Evolutionary conservation across 2,888 invertebrate species (phyloP), one percentile per base, ranked within the genome.

Genomic region (Megaustenia siamemsis): DNA sequence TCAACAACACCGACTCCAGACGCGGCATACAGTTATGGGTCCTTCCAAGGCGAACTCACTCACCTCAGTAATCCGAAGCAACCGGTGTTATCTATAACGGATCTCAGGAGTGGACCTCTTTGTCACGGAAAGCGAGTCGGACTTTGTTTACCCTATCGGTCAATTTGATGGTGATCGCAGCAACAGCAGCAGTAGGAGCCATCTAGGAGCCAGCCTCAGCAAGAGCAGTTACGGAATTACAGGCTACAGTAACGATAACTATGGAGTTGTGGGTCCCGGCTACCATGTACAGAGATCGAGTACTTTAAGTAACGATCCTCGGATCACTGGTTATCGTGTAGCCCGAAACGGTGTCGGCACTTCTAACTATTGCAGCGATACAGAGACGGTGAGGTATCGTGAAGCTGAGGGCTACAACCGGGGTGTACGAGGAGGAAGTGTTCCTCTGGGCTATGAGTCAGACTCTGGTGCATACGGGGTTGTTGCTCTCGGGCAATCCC

Each of bases 391-490:
- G 71, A 28, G 45, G 28, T 43, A 45, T 21, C 69, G 43, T 0
- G 69, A 71, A 24, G 12, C 1, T 8, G 43, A 24, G 0, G 43
- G 38, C 1, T 75, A 82, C 38, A 45, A 38, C 21, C 63, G 82
- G 5, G 18, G 49, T 49, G n/a, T 35, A 1, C 60, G 82, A 45
- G 82, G 45, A n/a, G 82, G 82, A 3, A 82, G 82, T 45, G 63
- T 82, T 15, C 75, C 76, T 21, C 45, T 76, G 24, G 82, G 76
- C 8, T 83, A 83, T 56, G 82, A 76, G 45, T 83, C 82, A 0
- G 82, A 83, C n/a, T 76, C 76, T n/a, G 75, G 73, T 5, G 68
- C 45, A 6, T 83, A 83, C 49, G 68, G 76, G 4, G n/a, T 63
- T 21, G 38, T 53, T 1, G 35, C 40, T 12, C 56, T 21, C 0